Evolutionary conservation across 1,140 invertebrate species (phyloP).

Genomic region (Caenorhabditis remanei): DNA sequence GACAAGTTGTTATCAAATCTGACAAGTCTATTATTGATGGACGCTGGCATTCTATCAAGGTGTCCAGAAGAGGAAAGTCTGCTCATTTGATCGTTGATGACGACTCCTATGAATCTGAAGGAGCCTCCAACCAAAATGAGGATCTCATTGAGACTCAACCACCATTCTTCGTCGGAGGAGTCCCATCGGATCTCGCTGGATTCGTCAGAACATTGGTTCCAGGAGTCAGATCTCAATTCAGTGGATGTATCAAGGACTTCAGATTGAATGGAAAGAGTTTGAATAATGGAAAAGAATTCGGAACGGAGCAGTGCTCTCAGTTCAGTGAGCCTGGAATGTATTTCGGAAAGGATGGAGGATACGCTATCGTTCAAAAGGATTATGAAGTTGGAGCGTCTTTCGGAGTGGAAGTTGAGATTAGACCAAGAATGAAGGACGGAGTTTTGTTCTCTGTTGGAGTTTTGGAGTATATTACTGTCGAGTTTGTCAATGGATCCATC

Average conservation of each 20-base stretch:
- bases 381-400: slow-evolving; percentile 79
- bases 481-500: slow-evolving; percentile 86
- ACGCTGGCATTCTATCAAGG: slow-evolving; percentile 86
- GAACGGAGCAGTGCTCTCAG: slow-evolving; percentile 86
- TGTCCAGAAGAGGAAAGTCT: slow-evolving; percentile 73
- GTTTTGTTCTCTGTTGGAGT: slow-evolving; percentile 85
- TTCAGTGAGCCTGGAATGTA: slow-evolving; percentile 89
- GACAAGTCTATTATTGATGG: slow-evolving; percentile 84
- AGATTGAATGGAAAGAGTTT: slow-evolving; percentile 83
- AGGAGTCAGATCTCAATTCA: slow-evolving; percentile 83
- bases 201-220: slow-evolving; percentile 78
- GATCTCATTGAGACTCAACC: slow-evolving; percentile 82
- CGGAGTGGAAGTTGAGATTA: slow-evolving; percentile 88
- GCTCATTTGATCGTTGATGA: slow-evolving; percentile 80
- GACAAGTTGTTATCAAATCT: slow-evolving; percentile 78
- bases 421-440: slow-evolving; percentile 87
- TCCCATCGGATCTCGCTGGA: slow-evolving; percentile 78
- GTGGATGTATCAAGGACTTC: slow-evolving; percentile 89
- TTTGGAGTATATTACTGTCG: slow-evolving; percentile 86
- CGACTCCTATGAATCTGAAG: slow-evolving; percentile 79
- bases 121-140: slow-evolving; percentile 79
- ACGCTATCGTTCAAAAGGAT: slow-evolving; percentile 82
- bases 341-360: slow-evolving; percentile 85
- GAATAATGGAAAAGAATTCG: slow-evolving; percentile 79
- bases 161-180: slow-evolving; percentile 87